Evolutionary conservation across 2,888 invertebrate genomes (phyloP), one percentile per base, ranked within the genome.

Genomic region (Caenorhabditis angaria): DNA sequence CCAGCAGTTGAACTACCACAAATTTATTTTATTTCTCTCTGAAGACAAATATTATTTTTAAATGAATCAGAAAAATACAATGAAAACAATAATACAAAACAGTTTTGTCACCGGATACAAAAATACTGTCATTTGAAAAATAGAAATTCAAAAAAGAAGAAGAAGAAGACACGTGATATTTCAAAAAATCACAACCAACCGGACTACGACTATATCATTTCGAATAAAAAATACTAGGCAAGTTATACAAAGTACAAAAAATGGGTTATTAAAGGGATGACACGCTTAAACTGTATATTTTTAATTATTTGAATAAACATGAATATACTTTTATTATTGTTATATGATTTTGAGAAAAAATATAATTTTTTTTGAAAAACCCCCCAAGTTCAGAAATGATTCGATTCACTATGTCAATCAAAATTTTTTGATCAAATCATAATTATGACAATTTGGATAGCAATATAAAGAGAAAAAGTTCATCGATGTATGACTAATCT

Each of bases 161-260:
- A n/a, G n/a, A n/a, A n/a, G n/a, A n/a, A 18, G 18, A 41, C 41
- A 41, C 41, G 41, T 41, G 41, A 41, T 14, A 41, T 3, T 41
- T 41, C 24, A 22, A 50, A 22, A 20, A 50, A 50, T 50, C 50
- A 50, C 50, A 50, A 50, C 50, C 50, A 50, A 50, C 50, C 50
- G 24, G 50, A 24, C 41, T 41, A 41, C 41, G 18, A 41, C 41
- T 41, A 41, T 12, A 41, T 41, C 41, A 14, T 10, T 50, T 22
- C 20, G 24, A 24, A 50, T 32, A 8, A 41, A 41, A 41, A 41
- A 41, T 12, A 41, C 41, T 41, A 41, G 18, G 8, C 32, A 32
- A 32, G 5, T 32, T 32, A 10, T 14, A 41, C 3, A 18, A 41
- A 18, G 6, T 41, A 41, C 41, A 41, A 18, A 18, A 41, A 41